Evolutionary conservation across 2,888 invertebrate species (phyloP), one percentile per base, ranked within the genome.

Genomic region (Podotricha telesiphe): DNA sequence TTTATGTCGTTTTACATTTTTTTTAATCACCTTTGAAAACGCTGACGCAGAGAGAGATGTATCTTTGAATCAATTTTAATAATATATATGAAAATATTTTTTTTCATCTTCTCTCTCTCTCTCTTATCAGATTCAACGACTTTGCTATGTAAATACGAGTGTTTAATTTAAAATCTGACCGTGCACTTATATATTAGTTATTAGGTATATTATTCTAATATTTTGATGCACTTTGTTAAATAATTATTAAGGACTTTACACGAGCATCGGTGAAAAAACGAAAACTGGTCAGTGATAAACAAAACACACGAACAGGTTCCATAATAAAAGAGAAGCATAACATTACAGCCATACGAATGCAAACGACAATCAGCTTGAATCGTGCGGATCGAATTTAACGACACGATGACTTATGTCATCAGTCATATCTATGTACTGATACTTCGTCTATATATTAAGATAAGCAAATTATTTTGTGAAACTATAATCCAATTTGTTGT

Each of bases 331-430:
- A 11, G n/a, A 59, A 59, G 22, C 22, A 45, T 59, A 59, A 59
- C 42, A 45, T 59, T 42, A 59, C 45, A 45, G 42, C 15, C 42
- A 10, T 59, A 59, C n/a, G 58, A 59, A 59, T 59, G 58, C 42
- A 22, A 59, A 59, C 22, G 45, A 59, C 58, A 59, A 59, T 59
- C 58, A 59, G 1, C 58, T 22, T 10, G 58, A 59, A 45, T 59
- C 58, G 58, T 59, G 58, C 58, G 45, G 22, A n/a, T 22, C 58
- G 42, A 45, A 59, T 59, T 45, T 45, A 59, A 59, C 58, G 58
- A 45, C 58, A n/a, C 5, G 42, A 59, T 22, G 42, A 22, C 58
- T 53, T 34, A 34, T 53, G 53, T 34, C 17, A n/a, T n/a, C n/a
- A n/a, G n/a, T n/a, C 34, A 34, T 53, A 53, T 53, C n/a, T 53